These are phyloP conservation scores for Ladona fulva DNA, from an alignment of 1,140 invertebrate species.

Conservation along the genomic window DNA sequence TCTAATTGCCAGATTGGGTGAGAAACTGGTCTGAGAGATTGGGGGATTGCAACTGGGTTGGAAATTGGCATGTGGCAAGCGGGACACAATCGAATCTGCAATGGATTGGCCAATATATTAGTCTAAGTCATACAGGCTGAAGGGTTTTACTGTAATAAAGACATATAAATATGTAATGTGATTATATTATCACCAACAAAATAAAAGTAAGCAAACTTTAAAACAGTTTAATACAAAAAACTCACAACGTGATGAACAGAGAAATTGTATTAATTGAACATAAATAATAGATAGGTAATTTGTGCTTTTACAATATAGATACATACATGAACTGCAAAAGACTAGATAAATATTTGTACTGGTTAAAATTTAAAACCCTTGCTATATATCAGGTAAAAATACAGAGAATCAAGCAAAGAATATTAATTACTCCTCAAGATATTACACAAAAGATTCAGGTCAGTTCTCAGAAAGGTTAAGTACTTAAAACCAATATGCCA, in stretches of 20 bases:
- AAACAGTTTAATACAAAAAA: not conserved
- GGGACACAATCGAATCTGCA: no score
- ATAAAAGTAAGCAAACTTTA: not conserved
- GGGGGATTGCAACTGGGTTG: no score
- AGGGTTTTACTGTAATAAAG: no score
- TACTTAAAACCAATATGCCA: not conserved
- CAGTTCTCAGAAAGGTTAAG: not conserved
- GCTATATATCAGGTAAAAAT: not conserved
- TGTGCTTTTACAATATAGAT: conserved; percentile 10
- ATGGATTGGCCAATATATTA: no score
- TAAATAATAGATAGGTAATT: not conserved
- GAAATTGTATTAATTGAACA: not conserved
- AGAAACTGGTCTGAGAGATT: no score
- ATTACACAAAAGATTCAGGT: no score
- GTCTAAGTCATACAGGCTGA: no score
- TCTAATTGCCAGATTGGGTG: no score
- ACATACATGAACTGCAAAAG: not conserved
- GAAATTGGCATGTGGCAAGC: no score
- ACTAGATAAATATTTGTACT: conserved; percentile 7
- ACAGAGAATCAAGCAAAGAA: not conserved
- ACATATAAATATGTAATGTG: no score
- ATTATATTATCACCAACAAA: no score
- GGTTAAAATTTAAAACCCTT: not conserved
- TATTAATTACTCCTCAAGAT: no score
- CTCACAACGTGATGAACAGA: conserved; percentile 5